Evolutionary conservation across 1,140 invertebrate species (phyloP).

Genomic region (Diuraphis noxia): DNA sequence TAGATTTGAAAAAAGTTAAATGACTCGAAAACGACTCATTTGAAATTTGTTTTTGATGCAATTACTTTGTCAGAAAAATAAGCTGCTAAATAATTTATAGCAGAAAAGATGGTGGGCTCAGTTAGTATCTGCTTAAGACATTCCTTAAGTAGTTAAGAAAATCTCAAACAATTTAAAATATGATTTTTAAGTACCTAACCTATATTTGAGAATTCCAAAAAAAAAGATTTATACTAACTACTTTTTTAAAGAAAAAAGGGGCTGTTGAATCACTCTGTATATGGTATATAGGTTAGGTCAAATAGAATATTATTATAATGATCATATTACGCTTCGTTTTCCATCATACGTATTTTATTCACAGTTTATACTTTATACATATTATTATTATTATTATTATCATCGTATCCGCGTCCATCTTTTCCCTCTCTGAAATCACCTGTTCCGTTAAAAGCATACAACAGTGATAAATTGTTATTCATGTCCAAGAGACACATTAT

Average conservation of each 20-base stretch:
- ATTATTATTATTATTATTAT: neutral
- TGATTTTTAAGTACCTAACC: neutral
- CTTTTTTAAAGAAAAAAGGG: neutral
- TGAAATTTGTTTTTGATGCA: neutral
- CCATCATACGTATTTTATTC: neutral
- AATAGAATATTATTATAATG: neutral
- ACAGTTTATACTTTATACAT: neutral
- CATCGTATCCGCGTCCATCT: neutral
- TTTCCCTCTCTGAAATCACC: neutral
- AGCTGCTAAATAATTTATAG: neutral
- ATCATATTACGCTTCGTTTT: neutral
- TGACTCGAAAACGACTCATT: neutral
- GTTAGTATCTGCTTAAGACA: neutral
- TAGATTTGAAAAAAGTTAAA: neutral
- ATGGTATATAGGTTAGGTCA: neutral
- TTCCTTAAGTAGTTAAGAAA: neutral
- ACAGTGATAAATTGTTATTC: neutral
- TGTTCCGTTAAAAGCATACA: neutral
- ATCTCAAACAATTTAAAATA: neutral
- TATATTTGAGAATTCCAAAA: neutral
- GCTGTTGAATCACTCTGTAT: neutral
- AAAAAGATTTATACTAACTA: neutral
- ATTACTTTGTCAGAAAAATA: neutral
- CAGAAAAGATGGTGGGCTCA: neutral
- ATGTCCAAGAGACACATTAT: neutral